Conservation (phyloP, 2,113 vertebrate genomes). For the Cyanistes caeruleus region DNA sequence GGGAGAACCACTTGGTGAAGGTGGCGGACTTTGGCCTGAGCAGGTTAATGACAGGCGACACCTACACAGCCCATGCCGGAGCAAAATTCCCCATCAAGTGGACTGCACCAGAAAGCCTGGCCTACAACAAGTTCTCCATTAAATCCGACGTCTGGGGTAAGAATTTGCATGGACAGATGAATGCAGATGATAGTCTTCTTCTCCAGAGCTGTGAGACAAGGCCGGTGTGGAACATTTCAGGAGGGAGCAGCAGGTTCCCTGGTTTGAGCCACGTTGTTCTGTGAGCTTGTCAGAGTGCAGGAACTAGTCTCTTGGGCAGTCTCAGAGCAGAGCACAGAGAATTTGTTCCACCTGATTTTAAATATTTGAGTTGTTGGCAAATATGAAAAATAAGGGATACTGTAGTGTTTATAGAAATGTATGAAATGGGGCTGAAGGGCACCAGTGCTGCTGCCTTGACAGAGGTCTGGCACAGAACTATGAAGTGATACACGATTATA, state of each 20-base stretch:
- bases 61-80: conserved; percentile 93
- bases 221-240: background rate
- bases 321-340: background rate
- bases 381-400: background rate
- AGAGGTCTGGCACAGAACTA: background rate
- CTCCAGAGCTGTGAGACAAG: background rate
- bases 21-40: conserved; percentile 98
- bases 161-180: background rate
- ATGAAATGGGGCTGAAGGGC: background rate
- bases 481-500: background rate
- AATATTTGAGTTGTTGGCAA: background rate
- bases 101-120: conserved; percentile 96
- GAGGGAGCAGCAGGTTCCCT: background rate
- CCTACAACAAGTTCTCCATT: conserved; percentile 99
- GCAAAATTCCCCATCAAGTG: conserved; percentile 99
- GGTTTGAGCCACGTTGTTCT: background rate
- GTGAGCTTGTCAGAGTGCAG: background rate
- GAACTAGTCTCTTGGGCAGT: background rate
- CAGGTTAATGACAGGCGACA: conserved; percentile 95
- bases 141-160: conserved; percentile 99
- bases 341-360: background rate
- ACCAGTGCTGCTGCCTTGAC: background rate
- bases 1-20: conserved; percentile 98
- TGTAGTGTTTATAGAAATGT: background rate
- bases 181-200: background rate